Evolutionary conservation across 2,797 vertebrate species (phyloP), one percentile per base, ranked within the genome.

Genomic region (Galaxias olidus): DNA sequence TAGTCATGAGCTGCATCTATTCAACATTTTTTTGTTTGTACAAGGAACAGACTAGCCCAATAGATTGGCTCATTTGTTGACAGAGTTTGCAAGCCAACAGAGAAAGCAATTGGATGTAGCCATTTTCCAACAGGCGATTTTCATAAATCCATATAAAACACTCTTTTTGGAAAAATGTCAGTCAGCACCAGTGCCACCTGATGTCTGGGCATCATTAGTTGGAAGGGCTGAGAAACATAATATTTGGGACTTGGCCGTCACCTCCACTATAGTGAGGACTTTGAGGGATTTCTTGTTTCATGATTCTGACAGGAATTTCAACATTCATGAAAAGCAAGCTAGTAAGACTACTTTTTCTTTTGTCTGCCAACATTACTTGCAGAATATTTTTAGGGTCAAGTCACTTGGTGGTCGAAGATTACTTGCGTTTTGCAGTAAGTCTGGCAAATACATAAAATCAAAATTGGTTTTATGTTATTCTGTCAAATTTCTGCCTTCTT

Each of bases 61-160:
- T 81, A 79, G 71, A 66, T 75, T 46, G 71, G 73, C 78, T 87
- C 86, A 85, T 87, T 88, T 80, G 76, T 89, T 88, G 88, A 85
- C 79, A 80, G 64, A 48, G 73, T 75, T 69, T 86, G 63, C 82
- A 42, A 88, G 91, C 83, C 81, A 83, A 86, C 86, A 81, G 87
- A 75, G 91, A 86, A 89, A 81, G 82, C 89, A 91, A 94, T 92
- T 91, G 87, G 91, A 90, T 89, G 89, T 86, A 92, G 65, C 90
- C 88, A 90, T 87, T 86, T 90, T 91, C 89, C 87, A 86, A 74
- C 46, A 87, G 81, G 87, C 87, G 73, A 94, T 94, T 92, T 93
- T 92, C 94, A 94, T 95, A 93, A 95, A 94, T 93, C 79, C 88
- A 92, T 86, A 82, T 75, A 84, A 89, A 92, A 91, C 88, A 77